Base-by-base conservation (phyloP, 2,888 invertebrate species). In the Dynastes tityus region DNA sequence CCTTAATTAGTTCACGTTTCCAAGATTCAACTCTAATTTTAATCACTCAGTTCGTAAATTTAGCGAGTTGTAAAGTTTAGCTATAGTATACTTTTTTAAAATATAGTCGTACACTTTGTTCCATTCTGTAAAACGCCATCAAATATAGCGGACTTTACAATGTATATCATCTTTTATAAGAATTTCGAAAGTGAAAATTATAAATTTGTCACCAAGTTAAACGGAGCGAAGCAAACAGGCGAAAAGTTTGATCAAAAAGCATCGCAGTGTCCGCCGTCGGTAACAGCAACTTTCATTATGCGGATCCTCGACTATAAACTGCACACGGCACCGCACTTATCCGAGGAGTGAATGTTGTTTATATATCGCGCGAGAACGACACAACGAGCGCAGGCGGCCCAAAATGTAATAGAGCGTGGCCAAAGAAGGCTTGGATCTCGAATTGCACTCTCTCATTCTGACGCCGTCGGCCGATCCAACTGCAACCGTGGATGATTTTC, bases 401-500 rank as follows among this genome's bases (percentile, higher is more conserved):
- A 82, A 84, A 55, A 81, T 81, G 81, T 78, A 80, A 83, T 81
- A 81, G 83, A 82, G 84, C 82, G 84, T 84, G 81, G 83, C 86
- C 86, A 85, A 86, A 86, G 84, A 86, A 85, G 86, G 86, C 84
- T 83, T 83, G 86, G 83, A 82, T 83, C 84, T 84, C 84, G 81
- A 81, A 83, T 86, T 85, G 85, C 85, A 84, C 78, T 82, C 80
- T 78, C 75, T 80, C 79, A 76, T 73, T 61, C 73, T 82, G 81
- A 81, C 81, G 84, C 82, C 80, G 80, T 75, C 77, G 78, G 79
- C 37, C 58, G 73, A 40, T 58, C 78, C 77, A 76, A 81, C 81
- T 81, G 82, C 82, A 82, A 80, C 80, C 77, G 80, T 77, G 80
- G 79, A 76, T 79, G 49, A 61, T 75, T 77, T 76, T 78, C 64